These are phyloP conservation scores for Melanostigma gelatinosum DNA, from an alignment of 2,113 vertebrate species.

Conservation along the genomic window DNA sequence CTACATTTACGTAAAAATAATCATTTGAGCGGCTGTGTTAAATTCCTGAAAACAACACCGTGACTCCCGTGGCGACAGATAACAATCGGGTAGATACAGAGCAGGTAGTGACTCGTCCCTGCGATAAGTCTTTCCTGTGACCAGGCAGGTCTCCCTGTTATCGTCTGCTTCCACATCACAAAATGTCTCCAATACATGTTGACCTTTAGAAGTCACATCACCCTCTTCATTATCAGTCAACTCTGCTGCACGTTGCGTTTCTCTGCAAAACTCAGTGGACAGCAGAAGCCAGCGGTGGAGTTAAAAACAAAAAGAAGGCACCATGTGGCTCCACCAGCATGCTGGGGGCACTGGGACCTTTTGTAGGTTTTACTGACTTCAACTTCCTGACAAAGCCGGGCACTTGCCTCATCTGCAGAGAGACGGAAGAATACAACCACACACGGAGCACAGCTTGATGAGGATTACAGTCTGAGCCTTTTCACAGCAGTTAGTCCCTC, in stretches of 20 bases:
- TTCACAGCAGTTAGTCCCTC: conserved; percentile 47
- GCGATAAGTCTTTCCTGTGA: conserved; percentile 11
- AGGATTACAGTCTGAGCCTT: conserved; percentile 48
- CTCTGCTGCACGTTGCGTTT: neutral
- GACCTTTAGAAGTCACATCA: neutral
- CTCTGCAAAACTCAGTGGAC: neutral
- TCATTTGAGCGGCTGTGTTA: neutral
- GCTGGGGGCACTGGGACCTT: neutral
- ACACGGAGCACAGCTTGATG: conserved; percentile 45
- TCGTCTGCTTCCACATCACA: neutral
- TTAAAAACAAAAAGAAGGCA: neutral
- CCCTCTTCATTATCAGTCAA: neutral
- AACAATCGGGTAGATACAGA: neutral
- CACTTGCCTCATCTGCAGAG: conserved; percentile 27
- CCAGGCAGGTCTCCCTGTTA: conserved; percentile 14
- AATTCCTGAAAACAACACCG: conserved; percentile 3
- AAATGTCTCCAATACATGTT: neutral
- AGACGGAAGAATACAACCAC: conserved; percentile 27
- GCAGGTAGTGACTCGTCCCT: conserved; percentile 57
- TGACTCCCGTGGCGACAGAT: conserved; percentile 9
- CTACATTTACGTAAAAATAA: neutral
- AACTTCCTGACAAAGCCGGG: neutral
- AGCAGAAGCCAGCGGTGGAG: neutral
- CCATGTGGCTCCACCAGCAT: neutral
- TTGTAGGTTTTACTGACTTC: neutral